Conservation (phyloP, 2,888 invertebrate species). For the Xanthostigma xanthostigma region DNA sequence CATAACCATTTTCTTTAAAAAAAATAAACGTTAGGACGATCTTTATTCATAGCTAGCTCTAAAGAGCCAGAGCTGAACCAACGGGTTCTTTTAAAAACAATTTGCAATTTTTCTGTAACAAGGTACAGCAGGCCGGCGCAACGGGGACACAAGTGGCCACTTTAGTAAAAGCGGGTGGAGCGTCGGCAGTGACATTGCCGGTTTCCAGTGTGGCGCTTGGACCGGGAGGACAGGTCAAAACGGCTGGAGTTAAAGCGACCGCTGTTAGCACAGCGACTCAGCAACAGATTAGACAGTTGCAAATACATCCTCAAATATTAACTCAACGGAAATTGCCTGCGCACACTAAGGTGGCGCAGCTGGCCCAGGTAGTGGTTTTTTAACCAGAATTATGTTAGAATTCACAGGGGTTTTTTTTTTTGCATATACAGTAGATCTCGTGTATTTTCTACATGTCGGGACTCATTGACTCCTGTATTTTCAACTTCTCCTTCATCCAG, state of each 20-base stretch:
- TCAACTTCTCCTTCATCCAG: too few species aligned
- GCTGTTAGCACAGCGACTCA: constrained; percentile 37
- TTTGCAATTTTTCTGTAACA: background rate
- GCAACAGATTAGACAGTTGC: constrained; percentile 49
- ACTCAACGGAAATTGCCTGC: constrained; percentile 38
- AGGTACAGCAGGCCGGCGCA: constrained; percentile 34
- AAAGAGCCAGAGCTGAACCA: too few species aligned
- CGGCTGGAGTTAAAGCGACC: constrained; percentile 21
- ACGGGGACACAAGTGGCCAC: constrained; percentile 42
- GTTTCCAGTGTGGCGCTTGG: constrained; percentile 34
- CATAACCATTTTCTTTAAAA: too few species aligned
- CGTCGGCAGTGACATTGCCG: constrained; percentile 33
- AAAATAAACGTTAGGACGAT: too few species aligned
- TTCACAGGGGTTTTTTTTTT: background rate
- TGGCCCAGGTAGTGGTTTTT: constrained; percentile 29
- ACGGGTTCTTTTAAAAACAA: background rate
- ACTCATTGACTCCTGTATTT: too few species aligned
- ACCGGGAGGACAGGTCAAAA: constrained; percentile 23
- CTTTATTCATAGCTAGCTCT: too few species aligned
- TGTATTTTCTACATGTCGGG: too few species aligned
- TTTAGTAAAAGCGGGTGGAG: constrained; percentile 38
- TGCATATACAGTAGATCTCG: too few species aligned
- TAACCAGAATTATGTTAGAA: background rate
- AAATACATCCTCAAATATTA: constrained; percentile 40
- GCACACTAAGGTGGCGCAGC: constrained; percentile 43